Base-by-base conservation (phyloP, 2,888 invertebrate genomes). In the Entomobrya proxima region DNA sequence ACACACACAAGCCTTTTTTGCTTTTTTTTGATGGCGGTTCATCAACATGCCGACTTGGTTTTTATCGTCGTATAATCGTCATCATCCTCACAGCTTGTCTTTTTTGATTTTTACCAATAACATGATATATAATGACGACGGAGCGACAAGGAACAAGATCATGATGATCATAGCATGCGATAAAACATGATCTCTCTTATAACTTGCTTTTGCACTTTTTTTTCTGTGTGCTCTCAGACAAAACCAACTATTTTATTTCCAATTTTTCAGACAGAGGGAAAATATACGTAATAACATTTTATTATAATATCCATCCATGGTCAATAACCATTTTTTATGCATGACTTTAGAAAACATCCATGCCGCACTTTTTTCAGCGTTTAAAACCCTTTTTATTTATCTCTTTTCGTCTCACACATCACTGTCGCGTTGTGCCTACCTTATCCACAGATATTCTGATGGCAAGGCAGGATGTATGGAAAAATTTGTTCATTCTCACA, bases 401-500 rank as follows among this genome's bases (percentile, higher is more conserved):
- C 11, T 15, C 5, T 30, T 32, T 15, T 64, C 35, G n/a, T 35
- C 32, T 18, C 9, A 9, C 2, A 11, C 21, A 40, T 67, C 64
- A n/a, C n/a, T n/a, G 40, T 67, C 37, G 35, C 69, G 21, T 44
- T 69, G n/a, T 30, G 44, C 27, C 44, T 64, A 64, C 18, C 67
- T 18, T 72, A 32, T 47, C n/a, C 18, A 69, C 47, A 11, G 24
- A 61, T 9, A 44, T 67, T 11, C 37, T n/a, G 52, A 27, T 35
- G 44, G 52, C n/a, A 52, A 76, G 85, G 75, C 86, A 86, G 86
- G 86, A 86, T 86, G 74, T 86, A 86, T 86, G 86, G 86, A 86
- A 86, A 86, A 81, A 77, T 86, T 80, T 80, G 85, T 86, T 72
- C 76, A 76, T 86, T 86, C 81, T 86, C 77, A 86, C 86, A 86